phyloP scores from a whole-genome alignment of 2,113 vertebrate species.

The Artemisiospiza belli region DNA sequence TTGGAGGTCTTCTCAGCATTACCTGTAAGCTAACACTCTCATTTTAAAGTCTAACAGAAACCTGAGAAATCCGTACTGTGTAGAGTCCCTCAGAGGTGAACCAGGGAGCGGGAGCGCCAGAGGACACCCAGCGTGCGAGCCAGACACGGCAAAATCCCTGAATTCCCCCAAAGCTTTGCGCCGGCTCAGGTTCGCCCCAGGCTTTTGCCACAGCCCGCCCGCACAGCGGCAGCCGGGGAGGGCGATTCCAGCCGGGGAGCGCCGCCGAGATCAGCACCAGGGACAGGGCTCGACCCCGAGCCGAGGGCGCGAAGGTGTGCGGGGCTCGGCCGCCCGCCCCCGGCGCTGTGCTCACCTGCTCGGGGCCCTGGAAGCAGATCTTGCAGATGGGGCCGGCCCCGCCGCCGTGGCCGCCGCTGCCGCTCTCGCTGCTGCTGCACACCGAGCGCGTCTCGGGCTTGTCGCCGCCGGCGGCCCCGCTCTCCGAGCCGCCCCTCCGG shows the following conservation, averaged over 20 bases:
- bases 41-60: background rate
- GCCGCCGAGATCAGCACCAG: background rate
- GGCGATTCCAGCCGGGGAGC: background rate
- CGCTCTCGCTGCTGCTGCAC: constrained; percentile 80
- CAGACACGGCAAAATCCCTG: background rate
- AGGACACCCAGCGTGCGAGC: background rate
- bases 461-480: constrained; percentile 9
- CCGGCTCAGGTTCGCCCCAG: background rate
- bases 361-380: constrained; percentile 93
- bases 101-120: background rate
- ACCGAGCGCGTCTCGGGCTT: constrained; percentile 67
- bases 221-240: background rate
- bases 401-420: constrained; percentile 81
- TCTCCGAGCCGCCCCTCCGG: constrained; percentile 12
- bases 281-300: background rate
- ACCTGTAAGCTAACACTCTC: background rate
- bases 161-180: background rate
- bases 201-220: fast-evolving
- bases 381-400: constrained; percentile 88
- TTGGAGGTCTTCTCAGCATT: background rate
- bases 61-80: background rate
- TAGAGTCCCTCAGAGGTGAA: background rate
- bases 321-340: background rate
- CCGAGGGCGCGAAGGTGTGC: fast-evolving
- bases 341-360: constrained; percentile 80